Base-by-base conservation (phyloP, 2,888 invertebrate species). In the Leucophenga montana region DNA sequence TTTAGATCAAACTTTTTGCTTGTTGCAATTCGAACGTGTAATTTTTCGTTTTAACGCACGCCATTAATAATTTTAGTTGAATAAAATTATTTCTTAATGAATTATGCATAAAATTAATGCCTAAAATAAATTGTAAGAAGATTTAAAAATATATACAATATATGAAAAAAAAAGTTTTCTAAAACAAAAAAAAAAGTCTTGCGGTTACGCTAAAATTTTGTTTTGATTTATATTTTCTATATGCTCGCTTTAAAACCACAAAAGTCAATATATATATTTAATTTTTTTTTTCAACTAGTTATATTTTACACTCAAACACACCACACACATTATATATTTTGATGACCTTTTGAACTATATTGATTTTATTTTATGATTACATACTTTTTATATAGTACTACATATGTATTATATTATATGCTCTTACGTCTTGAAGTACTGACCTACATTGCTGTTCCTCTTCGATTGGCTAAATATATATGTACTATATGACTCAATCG, bases 381-480 rank as follows among this genome's bases (percentile, higher is more conserved):
- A 61, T 13, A 70, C n/a, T n/a, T n/a, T 6, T 50, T 50, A 11
- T 50, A 8, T n/a, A 13, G 11, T 50, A 46, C 3, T 14, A 14
- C 46, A 46, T n/a, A 46, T 46, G 6, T 46, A 46, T 46, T n/a
- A n/a, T n/a, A n/a, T n/a, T n/a, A 3, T 46, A 46, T 46, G 50
- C 50, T 16, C 50, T 50, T 18, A 50, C 50, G 31, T 22, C 31
- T 39, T 39, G 5, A 53, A 33, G 68, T 66, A 75, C 77, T 80
- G 78, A 78, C 84, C 84, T 82, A 80, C 83, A 80, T 82, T 69
- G 70, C 20, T 53, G 62, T 33, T 18, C 6, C 14, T 22, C 27
- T n/a, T 68, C 9, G 6, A 16, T 53, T n/a, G 53, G 1, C 16
- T 20, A 53, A 53, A 11, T 39, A 11, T 39, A 39, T 39, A 39